Evolutionary conservation across 1,140 invertebrate genomes (phyloP), one percentile per base, ranked within the genome.

Genomic region (Diorhabda sublineata): DNA sequence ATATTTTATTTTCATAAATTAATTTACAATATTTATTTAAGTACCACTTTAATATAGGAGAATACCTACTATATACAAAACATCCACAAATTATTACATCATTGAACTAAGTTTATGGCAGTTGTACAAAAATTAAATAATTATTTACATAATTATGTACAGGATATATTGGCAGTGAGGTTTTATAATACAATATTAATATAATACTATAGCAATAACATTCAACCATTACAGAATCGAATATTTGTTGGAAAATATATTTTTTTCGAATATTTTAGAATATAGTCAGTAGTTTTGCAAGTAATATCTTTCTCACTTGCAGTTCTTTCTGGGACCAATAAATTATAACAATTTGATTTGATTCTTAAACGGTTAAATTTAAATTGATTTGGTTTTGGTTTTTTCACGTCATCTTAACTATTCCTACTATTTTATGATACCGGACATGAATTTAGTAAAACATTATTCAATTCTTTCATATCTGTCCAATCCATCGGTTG

Each of bases 401-500:
- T 42, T 0, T 45, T 11, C 45, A 26, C 45, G 44, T n/a, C 41
- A 52, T 5, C 9, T 64, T 43, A 44, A 45, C 43, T 45, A 42
- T 3, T 57, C 47, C 44, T 5, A 64, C 47, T 57, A 47, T 66
- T 62, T 62, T 52, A 57, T 64, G 42, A 45, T 66, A 69, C 81
- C 9, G 92, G 92, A 82, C 94, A 97, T 41, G 94, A 94, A 83
- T 92, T 92, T 6, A 96, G 84, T 56, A 93, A 85, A 68, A 96
- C 90, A 81, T 94, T 92, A 70, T 93, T 89, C 61, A 94, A 81
- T 60, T 88, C 84, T 64, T 90, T 87, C 92, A 94, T 94, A 70
- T 90, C 88, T 9, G 89, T 90, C 94, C 94, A 97, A 79, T 95
- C 91, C 63, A 86, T 84, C 68, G 84, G 84, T 72, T 85, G 70